Evolutionary conservation across 2,888 invertebrate species (phyloP).

Genomic region (Spisula subtruncata): DNA sequence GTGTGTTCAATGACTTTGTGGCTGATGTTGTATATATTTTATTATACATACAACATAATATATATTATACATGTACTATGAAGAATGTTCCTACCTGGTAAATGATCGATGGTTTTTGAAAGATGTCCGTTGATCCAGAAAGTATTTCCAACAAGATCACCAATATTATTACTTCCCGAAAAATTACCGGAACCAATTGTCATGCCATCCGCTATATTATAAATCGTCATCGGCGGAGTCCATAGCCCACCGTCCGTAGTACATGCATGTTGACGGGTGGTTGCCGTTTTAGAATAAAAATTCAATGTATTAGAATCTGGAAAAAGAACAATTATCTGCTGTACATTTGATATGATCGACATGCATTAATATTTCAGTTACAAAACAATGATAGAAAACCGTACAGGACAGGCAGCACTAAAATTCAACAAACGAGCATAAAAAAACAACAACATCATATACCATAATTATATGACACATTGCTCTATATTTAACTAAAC

Average conservation of each 20-base stretch:
- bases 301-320: neutral
- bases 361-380: too few species aligned
- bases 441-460: too few species aligned
- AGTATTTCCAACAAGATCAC: neutral
- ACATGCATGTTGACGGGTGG: neutral
- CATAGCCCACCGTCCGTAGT: neutral
- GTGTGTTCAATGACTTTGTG: too few species aligned
- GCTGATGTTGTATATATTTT: too few species aligned
- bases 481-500: too few species aligned
- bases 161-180: neutral
- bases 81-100: constrained; percentile 19
- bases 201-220: neutral
- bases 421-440: too few species aligned
- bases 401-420: too few species aligned
- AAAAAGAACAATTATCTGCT: neutral
- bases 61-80: too few species aligned
- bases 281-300: neutral
- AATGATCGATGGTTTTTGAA: neutral
- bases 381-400: too few species aligned
- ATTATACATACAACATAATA: too few species aligned
- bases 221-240: neutral
- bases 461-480: too few species aligned
- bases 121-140: constrained; percentile 24
- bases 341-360: too few species aligned
- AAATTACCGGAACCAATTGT: constrained; percentile 31